These are phyloP conservation scores for Plumapathes pennacea DNA, from an alignment of 92 coral and sea anemone genomes.

Conservation along the genomic window DNA sequence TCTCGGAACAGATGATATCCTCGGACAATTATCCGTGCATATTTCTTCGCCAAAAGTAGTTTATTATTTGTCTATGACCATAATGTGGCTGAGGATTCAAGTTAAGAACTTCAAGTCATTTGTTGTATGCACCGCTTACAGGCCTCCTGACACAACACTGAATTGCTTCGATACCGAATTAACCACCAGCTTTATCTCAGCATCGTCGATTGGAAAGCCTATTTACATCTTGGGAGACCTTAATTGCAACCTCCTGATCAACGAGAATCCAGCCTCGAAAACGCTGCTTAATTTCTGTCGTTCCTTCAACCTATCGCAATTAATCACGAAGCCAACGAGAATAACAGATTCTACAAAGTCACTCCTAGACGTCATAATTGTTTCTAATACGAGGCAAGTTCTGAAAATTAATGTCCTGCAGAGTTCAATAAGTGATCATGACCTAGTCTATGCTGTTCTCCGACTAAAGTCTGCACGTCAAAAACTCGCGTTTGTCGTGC, in stretches of 20 bases:
- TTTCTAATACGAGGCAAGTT: constrained; percentile 29
- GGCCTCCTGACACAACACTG: too few species aligned
- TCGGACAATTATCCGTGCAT: too few species aligned
- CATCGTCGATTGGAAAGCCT: constrained; percentile 5
- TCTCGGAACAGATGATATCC: too few species aligned
- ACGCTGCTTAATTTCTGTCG: constrained; percentile 21
- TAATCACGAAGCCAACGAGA: constrained; percentile 26
- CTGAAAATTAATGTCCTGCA: constrained; percentile 22
- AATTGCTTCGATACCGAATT: constrained; percentile 15
- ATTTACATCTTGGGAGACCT: constrained; percentile 43
- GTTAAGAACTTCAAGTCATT: too few species aligned
- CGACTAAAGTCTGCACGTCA: constrained; percentile 35
- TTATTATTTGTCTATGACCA: too few species aligned
- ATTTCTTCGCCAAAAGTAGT: too few species aligned
- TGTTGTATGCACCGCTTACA: too few species aligned
- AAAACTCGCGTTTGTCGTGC: constrained; percentile 7
- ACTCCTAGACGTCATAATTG: constrained; percentile 27
- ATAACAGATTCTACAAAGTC: constrained; percentile 31
- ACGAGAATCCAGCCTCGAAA: constrained; percentile 8
- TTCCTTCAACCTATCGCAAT: constrained; percentile 35
- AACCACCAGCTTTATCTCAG: constrained; percentile 9
- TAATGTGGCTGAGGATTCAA: too few species aligned
- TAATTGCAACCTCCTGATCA: constrained; percentile 39
- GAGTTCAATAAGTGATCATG: constrained; percentile 42
- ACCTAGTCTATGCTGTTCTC: constrained; percentile 25